Conservation (phyloP, 1,140 invertebrate genomes). For the Lasaia peninsularis region DNA sequence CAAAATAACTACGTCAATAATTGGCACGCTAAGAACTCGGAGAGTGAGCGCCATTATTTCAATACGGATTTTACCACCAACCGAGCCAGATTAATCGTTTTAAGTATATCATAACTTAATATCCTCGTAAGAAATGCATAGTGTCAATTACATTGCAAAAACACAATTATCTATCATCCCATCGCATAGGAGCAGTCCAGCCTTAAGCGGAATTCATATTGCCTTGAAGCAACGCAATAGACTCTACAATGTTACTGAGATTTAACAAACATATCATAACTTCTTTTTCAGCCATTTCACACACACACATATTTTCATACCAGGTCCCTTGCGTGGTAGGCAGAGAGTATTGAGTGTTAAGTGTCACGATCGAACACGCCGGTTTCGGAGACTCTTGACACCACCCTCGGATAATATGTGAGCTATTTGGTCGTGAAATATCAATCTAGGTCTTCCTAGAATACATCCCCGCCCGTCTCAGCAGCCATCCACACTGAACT, state of each 20-base stretch:
- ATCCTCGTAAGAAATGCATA: slow-evolving; percentile 44
- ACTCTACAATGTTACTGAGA: not conserved
- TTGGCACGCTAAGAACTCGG: slow-evolving; percentile 61
- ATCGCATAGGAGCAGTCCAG: slow-evolving; percentile 28
- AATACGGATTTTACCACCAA: slow-evolving; percentile 66
- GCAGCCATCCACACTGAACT: too few species aligned
- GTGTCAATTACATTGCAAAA: slow-evolving; percentile 69
- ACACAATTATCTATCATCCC: slow-evolving; percentile 56
- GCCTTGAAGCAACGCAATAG: slow-evolving; percentile 17
- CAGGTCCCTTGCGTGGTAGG: too few species aligned
- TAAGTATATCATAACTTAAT: slow-evolving; percentile 68
- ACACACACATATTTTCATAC: too few species aligned
- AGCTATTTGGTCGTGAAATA: too few species aligned
- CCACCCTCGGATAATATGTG: too few species aligned
- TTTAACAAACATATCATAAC: not conserved
- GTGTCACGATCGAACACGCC: too few species aligned
- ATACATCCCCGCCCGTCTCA: too few species aligned
- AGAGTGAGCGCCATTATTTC: slow-evolving; percentile 62
- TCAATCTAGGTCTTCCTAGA: too few species aligned
- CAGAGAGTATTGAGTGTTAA: too few species aligned
- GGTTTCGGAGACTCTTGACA: too few species aligned
- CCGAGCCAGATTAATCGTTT: slow-evolving; percentile 71
- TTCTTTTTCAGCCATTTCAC: too few species aligned
- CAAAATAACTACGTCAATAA: slow-evolving; percentile 74
- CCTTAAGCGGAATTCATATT: slow-evolving; percentile 43